Conservation (phyloP, 2,113 vertebrate species). For the Anthoscopus minutus region DNA sequence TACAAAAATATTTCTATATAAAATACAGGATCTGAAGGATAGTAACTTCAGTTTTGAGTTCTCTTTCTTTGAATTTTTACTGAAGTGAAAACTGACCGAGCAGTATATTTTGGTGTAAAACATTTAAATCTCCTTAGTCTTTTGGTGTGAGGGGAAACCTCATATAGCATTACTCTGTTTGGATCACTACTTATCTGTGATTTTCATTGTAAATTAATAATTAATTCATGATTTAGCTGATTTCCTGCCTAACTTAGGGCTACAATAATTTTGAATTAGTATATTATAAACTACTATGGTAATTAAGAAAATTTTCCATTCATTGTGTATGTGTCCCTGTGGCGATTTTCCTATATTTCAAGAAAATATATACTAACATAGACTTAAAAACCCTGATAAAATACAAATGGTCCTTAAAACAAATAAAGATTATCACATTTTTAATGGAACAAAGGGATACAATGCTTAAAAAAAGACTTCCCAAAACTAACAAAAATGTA, state of each 20-base stretch:
- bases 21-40: neutral
- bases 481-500: neutral
- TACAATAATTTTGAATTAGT: neutral
- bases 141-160: neutral
- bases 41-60: neutral
- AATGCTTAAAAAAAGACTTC: neutral
- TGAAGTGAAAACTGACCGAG: neutral
- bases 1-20: neutral
- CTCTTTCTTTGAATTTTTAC: neutral
- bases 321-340: neutral
- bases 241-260: neutral
- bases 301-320: neutral
- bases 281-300: neutral
- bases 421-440: neutral
- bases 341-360: neutral
- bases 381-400: neutral
- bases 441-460: neutral
- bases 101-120: neutral
- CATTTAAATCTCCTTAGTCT: neutral
- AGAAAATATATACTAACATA: neutral
- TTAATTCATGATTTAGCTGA: neutral
- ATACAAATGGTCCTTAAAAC: neutral
- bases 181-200: neutral
- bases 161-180: neutral
- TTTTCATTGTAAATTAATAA: neutral